Evolutionary conservation across 2,888 invertebrate species (phyloP).

Genomic region (Ctenicera cuprea): DNA sequence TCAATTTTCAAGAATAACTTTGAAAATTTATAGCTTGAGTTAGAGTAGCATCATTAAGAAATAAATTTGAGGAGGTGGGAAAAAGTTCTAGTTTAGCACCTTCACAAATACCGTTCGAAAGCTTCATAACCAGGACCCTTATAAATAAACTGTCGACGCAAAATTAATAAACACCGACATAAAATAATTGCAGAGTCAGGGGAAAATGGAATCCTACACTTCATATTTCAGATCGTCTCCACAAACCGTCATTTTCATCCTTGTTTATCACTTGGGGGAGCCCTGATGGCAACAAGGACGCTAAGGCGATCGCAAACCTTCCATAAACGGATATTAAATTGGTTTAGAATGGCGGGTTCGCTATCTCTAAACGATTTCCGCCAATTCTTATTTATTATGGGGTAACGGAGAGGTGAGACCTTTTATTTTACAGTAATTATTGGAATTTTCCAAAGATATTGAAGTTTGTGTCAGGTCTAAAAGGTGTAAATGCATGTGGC

Average conservation of each 20-base stretch:
- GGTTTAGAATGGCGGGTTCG: slow-evolving; percentile 63
- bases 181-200: slow-evolving; percentile 57
- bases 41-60: no score
- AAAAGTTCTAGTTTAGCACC: neutral
- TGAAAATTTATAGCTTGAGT: no score
- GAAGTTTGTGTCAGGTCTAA: neutral
- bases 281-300: slow-evolving; percentile 35
- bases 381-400: slow-evolving; percentile 59
- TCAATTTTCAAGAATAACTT: no score
- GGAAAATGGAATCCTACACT: slow-evolving; percentile 53
- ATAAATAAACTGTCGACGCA: slow-evolving; percentile 52
- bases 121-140: slow-evolving; percentile 47
- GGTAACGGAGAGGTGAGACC: slow-evolving; percentile 33
- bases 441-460: neutral
- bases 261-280: slow-evolving; percentile 35
- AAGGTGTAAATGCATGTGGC: no score
- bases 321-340: slow-evolving; percentile 66
- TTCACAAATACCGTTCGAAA: slow-evolving; percentile 35
- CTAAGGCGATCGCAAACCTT: slow-evolving; percentile 34
- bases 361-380: slow-evolving; percentile 61
- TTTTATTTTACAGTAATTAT: slow-evolving; percentile 21
- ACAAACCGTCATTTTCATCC: slow-evolving; percentile 34
- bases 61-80: neutral
- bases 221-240: slow-evolving; percentile 50
- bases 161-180: slow-evolving; percentile 58